Evolutionary conservation across 2,888 invertebrate genomes (phyloP), one percentile per base, ranked within the genome.

Genomic region (Trachelus troglodyta): DNA sequence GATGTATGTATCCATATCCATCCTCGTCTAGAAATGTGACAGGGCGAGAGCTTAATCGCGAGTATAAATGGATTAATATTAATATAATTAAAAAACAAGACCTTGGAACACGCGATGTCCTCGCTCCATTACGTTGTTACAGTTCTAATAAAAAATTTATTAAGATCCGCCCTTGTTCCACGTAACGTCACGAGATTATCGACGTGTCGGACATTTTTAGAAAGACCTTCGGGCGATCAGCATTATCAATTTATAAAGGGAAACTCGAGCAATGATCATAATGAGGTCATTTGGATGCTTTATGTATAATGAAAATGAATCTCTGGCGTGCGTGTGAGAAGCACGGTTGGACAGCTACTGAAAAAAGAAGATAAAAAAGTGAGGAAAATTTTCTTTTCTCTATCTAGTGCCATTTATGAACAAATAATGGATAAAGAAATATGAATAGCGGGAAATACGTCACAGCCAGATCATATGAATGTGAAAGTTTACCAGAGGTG

Each of bases 121-220:
- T n/a, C 71, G 33, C 33, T 71, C 71, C 71, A 71, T 33, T 71
- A 31, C 71, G 30, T 71, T 71, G 33, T 71, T 71, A 71, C 33
- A 31, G 12, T 15, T 31, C 71, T 71, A 71, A 71, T 31, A 31
- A 71, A 71, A 15, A 33, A 30, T 33, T 30, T 71, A 71, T 71
- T 12, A 71, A 71, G 11, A 71, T 0, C 33, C 33, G 71, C 71
- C 33, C 31, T 31, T n/a, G 71, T 31, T 71, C 40, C 40, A 40
- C 40, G 40, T 40, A 40, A 40, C 15, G 40, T 40, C 15, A 40
- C 6, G 15, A 23, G 56, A 56, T 56, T 56, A 56, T 56, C 23
- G 56, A 56, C 56, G 15, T 23, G 56, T 23, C 23, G 56, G 56
- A 23, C 56, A 56, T 56, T 56, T 56, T 56, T 56, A 56, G 56